Base-by-base conservation (phyloP, 1,140 invertebrate genomes). In the Lutraria rhynchaena region DNA sequence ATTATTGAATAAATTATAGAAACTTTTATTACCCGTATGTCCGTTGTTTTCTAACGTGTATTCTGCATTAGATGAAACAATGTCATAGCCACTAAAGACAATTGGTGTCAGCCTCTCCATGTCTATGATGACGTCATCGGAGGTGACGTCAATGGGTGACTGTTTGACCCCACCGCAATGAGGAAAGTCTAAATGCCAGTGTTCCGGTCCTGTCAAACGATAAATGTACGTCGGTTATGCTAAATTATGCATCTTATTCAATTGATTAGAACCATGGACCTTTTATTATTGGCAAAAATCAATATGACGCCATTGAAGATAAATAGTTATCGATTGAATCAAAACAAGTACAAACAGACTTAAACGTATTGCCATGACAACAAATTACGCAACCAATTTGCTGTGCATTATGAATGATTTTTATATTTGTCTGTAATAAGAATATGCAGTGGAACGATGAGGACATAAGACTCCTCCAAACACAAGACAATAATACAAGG, bases 71-170 rank as follows among this genome's bases (percentile, higher is more conserved):
- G 63, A 57, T n/a, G 63, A 46, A 13, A 82, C 69, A 17, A 46
- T 69, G 22, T 83, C 67, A 53, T 86, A 89, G 22, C 83, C 75
- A 15, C 31, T 17, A 33, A 89, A 78, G 41, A 86, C 77, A 33
- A 90, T 81, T 11, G 57, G 49, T 27, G 74, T 74, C 1, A 90
- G 51, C 9, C 44, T 60, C 35, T 69, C 53, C 24, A 81, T 74
- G 49, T 89, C 84, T 29, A 85, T 84, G 17, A 87, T 24, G 1
- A 85, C 83, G 24, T 80, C 41, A 7, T 61, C 61, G 3, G 83
- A 84, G n/a, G 75, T 57, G 22, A 90, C 83, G 46, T 84, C 82
- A 63, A 90, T 86, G 0, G 89, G 87, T 1, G 89, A 90, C 69
- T 90, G 89, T 35, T 81, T 81, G 0, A 65, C 33, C 15, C 87